These are phyloP conservation scores for Lasioglossum zephyrum DNA, from an alignment of 2,888 invertebrate species.

Conservation along the genomic window DNA sequence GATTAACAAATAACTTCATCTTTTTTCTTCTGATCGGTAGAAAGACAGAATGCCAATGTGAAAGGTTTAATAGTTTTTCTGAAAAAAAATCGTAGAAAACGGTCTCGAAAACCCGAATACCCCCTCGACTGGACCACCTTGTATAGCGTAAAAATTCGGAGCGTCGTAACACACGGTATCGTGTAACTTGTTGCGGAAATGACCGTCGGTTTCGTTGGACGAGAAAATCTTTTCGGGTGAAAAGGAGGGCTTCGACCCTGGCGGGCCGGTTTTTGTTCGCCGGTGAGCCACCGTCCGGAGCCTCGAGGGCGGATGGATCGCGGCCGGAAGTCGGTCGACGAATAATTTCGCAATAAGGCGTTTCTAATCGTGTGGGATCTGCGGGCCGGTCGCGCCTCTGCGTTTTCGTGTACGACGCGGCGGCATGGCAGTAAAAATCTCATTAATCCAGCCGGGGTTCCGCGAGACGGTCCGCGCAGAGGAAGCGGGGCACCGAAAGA, in stretches of 20 bases:
- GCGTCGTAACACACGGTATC: not conserved
- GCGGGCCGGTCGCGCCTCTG: constrained; percentile 17
- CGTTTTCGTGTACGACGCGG: constrained; percentile 21
- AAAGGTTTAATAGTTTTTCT: not conserved
- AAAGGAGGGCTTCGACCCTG: constrained; percentile 42
- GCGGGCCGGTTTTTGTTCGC: constrained; percentile 13
- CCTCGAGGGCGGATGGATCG: constrained; percentile 20
- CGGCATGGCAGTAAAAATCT: constrained; percentile 37
- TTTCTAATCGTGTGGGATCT: constrained; percentile 64
- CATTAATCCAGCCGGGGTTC: constrained; percentile 41
- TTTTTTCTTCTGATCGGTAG: not conserved
- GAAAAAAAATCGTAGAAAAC: not conserved
- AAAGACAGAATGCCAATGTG: not conserved
- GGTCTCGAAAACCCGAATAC: not conserved
- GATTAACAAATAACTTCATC: not conserved
- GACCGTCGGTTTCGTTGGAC: constrained; percentile 24
- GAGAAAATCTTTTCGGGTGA: constrained; percentile 44
- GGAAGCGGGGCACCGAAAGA: constrained; percentile 58
- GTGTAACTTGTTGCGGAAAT: constrained; percentile 29
- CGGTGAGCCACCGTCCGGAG: constrained; percentile 7
- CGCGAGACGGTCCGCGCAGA: constrained; percentile 34
- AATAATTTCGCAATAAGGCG: constrained; percentile 71
- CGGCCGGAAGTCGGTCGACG: constrained; percentile 63
- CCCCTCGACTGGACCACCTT: not conserved
- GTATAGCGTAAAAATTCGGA: not conserved